phyloP scores from a whole-genome alignment of 2,888 invertebrate species.

The Cosmorhoe ocellata region DNA sequence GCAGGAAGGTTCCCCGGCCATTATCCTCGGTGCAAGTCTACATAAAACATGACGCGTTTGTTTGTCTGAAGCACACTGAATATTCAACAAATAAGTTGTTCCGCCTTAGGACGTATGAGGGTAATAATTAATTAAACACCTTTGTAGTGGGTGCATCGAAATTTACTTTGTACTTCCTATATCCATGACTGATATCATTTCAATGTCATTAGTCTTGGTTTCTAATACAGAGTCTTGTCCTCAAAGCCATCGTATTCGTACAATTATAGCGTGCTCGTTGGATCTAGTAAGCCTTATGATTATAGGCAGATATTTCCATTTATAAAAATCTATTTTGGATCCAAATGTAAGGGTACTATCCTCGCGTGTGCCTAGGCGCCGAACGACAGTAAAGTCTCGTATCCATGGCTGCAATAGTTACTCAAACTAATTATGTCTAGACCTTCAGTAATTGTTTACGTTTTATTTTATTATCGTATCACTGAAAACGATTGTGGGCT shows the following conservation, averaged over 20 bases:
- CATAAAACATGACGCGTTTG: slow-evolving; percentile 55
- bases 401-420: no score
- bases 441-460: neutral
- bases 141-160: slow-evolving; percentile 15
- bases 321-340: no score
- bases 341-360: no score
- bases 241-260: no score
- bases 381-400: no score
- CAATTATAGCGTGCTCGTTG: no score
- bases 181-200: slow-evolving; percentile 9
- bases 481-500: slow-evolving; percentile 10
- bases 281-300: no score
- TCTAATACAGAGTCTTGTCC: neutral
- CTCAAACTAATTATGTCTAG: no score
- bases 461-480: neutral
- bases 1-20: slow-evolving; percentile 70
- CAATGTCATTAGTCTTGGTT: slow-evolving; percentile 1
- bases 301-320: no score
- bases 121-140: slow-evolving; percentile 21
- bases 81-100: slow-evolving; percentile 46
- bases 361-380: no score
- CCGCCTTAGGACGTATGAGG: slow-evolving; percentile 39
- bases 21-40: slow-evolving; percentile 65
- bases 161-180: slow-evolving; percentile 16
- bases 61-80: slow-evolving; percentile 44